Conservation (phyloP, 1,140 invertebrate genomes). For the Lepidurus arcticus region DNA sequence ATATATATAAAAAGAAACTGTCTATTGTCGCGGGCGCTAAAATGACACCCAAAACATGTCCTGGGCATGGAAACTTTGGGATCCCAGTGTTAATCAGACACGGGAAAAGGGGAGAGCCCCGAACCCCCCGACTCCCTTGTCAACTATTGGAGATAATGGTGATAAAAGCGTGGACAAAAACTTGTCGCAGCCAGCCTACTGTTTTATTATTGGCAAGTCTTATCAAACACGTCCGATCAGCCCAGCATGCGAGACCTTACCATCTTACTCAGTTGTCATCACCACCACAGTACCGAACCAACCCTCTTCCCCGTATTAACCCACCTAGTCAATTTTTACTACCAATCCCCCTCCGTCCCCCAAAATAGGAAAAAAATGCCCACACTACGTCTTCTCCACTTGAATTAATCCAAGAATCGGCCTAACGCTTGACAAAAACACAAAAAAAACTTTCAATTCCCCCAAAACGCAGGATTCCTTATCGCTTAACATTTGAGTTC, state of each 20-base stretch:
- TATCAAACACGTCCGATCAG: slow-evolving; percentile 18
- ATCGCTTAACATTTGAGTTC: not conserved
- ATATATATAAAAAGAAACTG: not conserved
- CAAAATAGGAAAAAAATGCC: not conserved
- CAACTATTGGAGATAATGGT: slow-evolving; percentile 3
- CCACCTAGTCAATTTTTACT: not conserved
- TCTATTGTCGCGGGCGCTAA: not conserved
- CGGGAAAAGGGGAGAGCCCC: not conserved
- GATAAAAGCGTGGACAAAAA: slow-evolving; percentile 11
- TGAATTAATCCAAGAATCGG: no score
- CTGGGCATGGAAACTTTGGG: not conserved
- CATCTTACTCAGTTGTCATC: not conserved
- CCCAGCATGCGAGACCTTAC: slow-evolving; percentile 20
- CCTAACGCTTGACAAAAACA: not conserved
- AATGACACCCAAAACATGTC: not conserved
- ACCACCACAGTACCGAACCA: not conserved
- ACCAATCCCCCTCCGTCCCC: not conserved
- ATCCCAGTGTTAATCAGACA: slow-evolving; percentile 1
- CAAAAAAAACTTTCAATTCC: not conserved
- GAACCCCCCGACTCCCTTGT: not conserved
- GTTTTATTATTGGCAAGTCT: slow-evolving; percentile 12
- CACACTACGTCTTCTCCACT: no score
- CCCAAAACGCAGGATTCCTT: not conserved
- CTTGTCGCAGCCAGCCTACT: slow-evolving; percentile 15
- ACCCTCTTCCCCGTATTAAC: not conserved